These are phyloP conservation scores for Esox niger DNA, from an alignment of 2,113 vertebrate species.

Conservation along the genomic window DNA sequence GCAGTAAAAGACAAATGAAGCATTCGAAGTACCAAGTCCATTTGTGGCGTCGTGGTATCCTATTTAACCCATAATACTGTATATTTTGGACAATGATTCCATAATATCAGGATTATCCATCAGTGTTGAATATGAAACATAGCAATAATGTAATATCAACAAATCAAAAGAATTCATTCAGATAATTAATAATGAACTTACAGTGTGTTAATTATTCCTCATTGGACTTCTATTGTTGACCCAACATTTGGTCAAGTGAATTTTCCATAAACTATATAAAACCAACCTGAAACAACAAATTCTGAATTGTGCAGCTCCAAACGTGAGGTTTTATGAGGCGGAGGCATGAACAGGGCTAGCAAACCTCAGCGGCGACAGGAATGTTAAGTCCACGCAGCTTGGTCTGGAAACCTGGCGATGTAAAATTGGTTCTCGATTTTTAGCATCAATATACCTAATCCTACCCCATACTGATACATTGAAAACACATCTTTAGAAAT, in stretches of 20 bases:
- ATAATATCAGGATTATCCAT: slow-evolving; percentile 46
- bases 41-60: slow-evolving; percentile 51
- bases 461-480: too few relatives aligned
- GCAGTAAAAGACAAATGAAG: slow-evolving; percentile 56
- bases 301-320: slow-evolving; percentile 28
- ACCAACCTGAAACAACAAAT: slow-evolving; percentile 33
- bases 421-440: too few relatives aligned
- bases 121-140: too few relatives aligned
- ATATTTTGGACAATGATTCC: slow-evolving; percentile 33
- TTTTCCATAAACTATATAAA: slow-evolving; percentile 26
- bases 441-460: too few relatives aligned
- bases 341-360: slow-evolving; percentile 7
- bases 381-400: too few relatives aligned
- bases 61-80: slow-evolving; percentile 38
- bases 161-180: slow-evolving; percentile 35
- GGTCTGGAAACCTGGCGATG: slow-evolving; percentile 17
- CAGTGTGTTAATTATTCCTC: slow-evolving; percentile 6
- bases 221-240: too few relatives aligned
- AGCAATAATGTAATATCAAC: slow-evolving; percentile 12
- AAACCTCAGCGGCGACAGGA: slow-evolving; percentile 26
- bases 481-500: too few relatives aligned
- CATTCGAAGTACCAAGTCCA: slow-evolving; percentile 44
- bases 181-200: slow-evolving; percentile 8
- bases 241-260: too few relatives aligned
- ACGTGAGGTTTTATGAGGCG: slow-evolving; percentile 3